Evolutionary conservation across 2,888 invertebrate species (phyloP).

Genomic region (Ligdia adustata): DNA sequence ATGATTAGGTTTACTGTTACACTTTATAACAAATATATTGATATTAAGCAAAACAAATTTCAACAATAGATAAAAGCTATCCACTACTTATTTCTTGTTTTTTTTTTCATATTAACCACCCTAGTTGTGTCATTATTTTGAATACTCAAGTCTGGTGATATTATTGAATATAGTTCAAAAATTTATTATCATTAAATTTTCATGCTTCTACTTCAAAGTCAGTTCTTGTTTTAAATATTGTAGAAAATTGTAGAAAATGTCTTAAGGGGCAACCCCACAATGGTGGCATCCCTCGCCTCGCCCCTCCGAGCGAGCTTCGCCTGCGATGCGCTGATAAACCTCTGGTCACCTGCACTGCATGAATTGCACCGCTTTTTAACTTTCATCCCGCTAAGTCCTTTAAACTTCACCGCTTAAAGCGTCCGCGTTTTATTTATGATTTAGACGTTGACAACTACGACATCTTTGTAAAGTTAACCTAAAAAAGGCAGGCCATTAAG

Average conservation of each 20-base stretch:
- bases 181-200: no score
- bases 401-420: slow-evolving; percentile 77
- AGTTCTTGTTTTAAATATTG: no score
- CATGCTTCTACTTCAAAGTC: no score
- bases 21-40: no score
- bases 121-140: no score
- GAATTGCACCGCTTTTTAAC: slow-evolving; percentile 82
- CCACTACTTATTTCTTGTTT: no score
- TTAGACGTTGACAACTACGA: slow-evolving; percentile 70
- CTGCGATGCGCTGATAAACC: slow-evolving; percentile 77
- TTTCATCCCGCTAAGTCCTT: slow-evolving; percentile 75
- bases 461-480: slow-evolving; percentile 60
- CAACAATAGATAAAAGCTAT: no score
- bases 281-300: slow-evolving; percentile 30
- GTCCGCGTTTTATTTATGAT: slow-evolving; percentile 76
- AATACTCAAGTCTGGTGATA: no score
- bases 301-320: slow-evolving; percentile 31
- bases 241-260: slow-evolving; percentile 6
- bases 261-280: slow-evolving; percentile 12
- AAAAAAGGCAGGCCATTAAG: slow-evolving; percentile 37
- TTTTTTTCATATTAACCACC: no score
- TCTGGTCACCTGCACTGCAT: slow-evolving; percentile 81
- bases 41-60: no score
- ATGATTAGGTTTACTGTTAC: no score
- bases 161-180: no score